phyloP scores from a whole-genome alignment of 2,797 vertebrate species.

The Mus spretus region DNA sequence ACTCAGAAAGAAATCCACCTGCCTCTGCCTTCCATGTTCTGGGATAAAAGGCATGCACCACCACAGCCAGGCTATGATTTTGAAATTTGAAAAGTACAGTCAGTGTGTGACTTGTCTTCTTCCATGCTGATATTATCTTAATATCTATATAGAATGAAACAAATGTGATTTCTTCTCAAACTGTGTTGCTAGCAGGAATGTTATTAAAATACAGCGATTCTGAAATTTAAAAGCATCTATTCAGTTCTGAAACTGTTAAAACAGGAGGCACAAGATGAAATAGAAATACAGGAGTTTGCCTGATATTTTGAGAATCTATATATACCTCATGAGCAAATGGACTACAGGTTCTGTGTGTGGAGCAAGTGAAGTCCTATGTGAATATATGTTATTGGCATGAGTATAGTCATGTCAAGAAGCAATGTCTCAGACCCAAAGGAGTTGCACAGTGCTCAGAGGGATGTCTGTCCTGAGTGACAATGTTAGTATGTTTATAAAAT shows the following conservation, averaged over 20 bases:
- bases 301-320: neutral
- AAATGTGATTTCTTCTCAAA: neutral
- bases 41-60: too few species aligned
- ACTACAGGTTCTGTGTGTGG: neutral
- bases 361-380: neutral
- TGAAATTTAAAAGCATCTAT: neutral
- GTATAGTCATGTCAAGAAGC: neutral
- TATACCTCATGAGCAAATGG: neutral
- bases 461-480: neutral
- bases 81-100: neutral
- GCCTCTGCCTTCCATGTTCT: too few species aligned
- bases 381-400: neutral
- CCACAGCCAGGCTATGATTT: neutral
- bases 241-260: neutral
- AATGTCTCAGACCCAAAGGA: neutral
- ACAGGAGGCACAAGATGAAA: neutral
- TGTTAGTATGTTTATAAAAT: neutral
- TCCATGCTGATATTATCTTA: neutral
- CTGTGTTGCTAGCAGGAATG: neutral
- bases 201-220: neutral
- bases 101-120: neutral
- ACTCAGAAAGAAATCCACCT: too few species aligned
- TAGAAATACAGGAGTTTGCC: neutral
- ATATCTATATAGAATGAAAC: neutral
- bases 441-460: neutral